A percentile compares a stretch with the other conserved stretches of the same genome.
phyloP scores from a whole-genome alignment of 1,140 invertebrate species.

The Nymphalis io region DNA sequence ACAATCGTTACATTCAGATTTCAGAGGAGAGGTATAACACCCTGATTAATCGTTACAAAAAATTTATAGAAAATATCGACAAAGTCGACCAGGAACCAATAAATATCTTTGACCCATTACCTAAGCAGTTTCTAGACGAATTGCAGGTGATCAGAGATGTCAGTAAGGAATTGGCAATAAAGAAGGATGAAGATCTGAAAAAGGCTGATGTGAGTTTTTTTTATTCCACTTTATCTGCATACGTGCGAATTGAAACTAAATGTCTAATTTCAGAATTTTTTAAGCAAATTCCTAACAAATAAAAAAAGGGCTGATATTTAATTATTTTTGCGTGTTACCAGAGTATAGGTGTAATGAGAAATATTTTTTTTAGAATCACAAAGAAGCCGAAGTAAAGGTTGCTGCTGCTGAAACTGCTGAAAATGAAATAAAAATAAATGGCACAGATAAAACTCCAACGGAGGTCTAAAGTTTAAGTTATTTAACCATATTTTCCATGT shows the following conservation, averaged over 20 bases:
- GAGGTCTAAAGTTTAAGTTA: background rate
- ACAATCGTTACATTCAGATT: conserved; percentile 31
- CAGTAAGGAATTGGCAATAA: conserved; percentile 51
- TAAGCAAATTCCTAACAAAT: background rate
- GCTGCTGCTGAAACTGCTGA: conserved; percentile 3
- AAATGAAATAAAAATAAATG: background rate
- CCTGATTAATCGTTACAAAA: conserved; percentile 28
- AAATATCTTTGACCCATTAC: conserved; percentile 47
- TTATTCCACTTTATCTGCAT: background rate
- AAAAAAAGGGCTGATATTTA: background rate
- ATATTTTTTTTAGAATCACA: conserved; percentile 16
- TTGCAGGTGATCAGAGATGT: conserved; percentile 56
- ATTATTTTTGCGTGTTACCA: no score
- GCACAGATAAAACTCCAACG: background rate
- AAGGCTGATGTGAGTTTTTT: conserved; percentile 48
- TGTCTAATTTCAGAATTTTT: no score
- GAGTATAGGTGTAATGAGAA: no score
- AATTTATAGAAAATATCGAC: conserved; percentile 34
- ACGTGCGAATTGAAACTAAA: no score
- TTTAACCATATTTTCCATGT: background rate
- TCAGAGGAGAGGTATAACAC: conserved; percentile 34
- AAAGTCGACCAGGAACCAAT: conserved; percentile 34
- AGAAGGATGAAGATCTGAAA: conserved; percentile 57
- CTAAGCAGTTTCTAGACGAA: conserved; percentile 41
- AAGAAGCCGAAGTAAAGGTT: conserved; percentile 6